Evolutionary conservation across 2,113 vertebrate species (phyloP).

Genomic region (Phalacrocorax brasilianus): DNA sequence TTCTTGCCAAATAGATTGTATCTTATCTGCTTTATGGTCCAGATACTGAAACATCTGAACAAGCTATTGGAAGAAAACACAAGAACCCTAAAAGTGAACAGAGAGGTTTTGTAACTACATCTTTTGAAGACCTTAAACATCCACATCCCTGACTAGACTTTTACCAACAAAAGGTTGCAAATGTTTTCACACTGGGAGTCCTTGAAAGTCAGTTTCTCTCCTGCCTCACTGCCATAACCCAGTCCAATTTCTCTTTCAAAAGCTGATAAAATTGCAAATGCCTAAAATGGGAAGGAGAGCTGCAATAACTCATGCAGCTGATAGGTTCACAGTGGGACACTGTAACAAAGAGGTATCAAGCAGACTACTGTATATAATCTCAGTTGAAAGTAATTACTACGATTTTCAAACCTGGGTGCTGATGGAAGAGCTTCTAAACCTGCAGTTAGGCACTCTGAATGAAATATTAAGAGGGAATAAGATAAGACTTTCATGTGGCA

Average conservation of each 20-base stretch:
- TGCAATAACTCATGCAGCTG: not conserved
- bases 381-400: not conserved
- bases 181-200: not conserved
- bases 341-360: not conserved
- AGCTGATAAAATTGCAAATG: not conserved
- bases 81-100: not conserved
- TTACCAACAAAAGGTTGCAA: not conserved
- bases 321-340: not conserved
- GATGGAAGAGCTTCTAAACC: not conserved
- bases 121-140: not conserved
- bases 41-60: not conserved
- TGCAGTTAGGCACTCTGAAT: not conserved
- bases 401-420: conserved; percentile 4
- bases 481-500: not conserved
- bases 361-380: not conserved
- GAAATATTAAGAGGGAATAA: not conserved
- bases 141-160: not conserved
- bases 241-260: not conserved
- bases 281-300: not conserved
- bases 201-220: not conserved
- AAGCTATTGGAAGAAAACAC: not conserved
- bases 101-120: not conserved
- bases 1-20: not conserved
- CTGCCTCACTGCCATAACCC: not conserved
- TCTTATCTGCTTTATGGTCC: not conserved